These are phyloP conservation scores for Perca fluviatilis DNA, from an alignment of 2,113 vertebrate species.

Conservation along the genomic window DNA sequence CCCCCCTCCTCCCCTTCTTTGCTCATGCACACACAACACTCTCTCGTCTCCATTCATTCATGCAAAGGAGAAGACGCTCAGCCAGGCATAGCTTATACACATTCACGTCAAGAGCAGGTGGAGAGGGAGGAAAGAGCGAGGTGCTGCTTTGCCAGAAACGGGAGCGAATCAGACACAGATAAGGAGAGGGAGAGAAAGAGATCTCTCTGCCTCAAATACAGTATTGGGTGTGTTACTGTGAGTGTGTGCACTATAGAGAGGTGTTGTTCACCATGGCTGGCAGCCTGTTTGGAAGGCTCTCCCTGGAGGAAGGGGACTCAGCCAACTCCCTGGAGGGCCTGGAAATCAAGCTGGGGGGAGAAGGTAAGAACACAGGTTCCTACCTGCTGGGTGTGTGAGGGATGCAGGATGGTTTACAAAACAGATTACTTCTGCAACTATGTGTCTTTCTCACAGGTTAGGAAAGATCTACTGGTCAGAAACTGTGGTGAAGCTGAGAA, in stretches of 20 bases:
- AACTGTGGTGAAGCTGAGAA: neutral
- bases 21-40: conserved; percentile 51
- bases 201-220: conserved; percentile 56
- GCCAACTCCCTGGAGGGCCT: conserved; percentile 83
- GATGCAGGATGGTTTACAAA: conserved; percentile 2
- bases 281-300: conserved; percentile 84
- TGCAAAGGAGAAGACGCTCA: conserved; percentile 62
- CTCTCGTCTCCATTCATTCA: conserved; percentile 74
- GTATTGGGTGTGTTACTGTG: conserved; percentile 66
- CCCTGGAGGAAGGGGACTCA: conserved; percentile 85
- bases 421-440: neutral
- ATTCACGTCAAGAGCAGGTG: conserved; percentile 75
- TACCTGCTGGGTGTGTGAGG: conserved; percentile 28
- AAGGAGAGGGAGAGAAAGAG: conserved; percentile 5
- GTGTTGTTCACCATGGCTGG: conserved; percentile 83
- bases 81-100: conserved; percentile 65
- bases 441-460: conserved; percentile 12
- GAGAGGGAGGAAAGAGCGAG: conserved; percentile 55
- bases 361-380: conserved; percentile 80
- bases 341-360: conserved; percentile 81
- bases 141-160: conserved; percentile 47
- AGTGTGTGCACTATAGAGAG: conserved; percentile 55
- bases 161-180: conserved; percentile 42
- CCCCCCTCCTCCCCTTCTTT: conserved; percentile 6
- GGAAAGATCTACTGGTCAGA: neutral